These are phyloP conservation scores for Tapera naevia DNA, from an alignment of 2,797 vertebrate species.

Conservation along the genomic window DNA sequence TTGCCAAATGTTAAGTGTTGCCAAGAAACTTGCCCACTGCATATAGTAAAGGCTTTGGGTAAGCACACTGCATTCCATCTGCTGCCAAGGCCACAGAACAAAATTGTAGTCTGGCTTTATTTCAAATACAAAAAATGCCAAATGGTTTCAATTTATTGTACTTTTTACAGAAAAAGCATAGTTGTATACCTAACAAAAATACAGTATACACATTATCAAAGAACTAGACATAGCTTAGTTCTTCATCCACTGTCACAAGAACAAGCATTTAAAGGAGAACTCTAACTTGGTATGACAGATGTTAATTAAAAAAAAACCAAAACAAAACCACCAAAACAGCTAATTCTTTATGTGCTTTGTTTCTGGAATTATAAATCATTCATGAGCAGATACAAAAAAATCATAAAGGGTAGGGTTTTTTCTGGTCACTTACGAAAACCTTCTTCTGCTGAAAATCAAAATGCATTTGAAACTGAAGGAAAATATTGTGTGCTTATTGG, in stretches of 20 bases:
- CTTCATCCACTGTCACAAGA: background rate
- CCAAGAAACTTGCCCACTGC: conserved; percentile 31
- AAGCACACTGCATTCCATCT: conserved; percentile 29
- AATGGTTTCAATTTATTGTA: conserved; percentile 35
- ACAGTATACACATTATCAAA: background rate
- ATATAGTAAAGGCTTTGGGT: background rate
- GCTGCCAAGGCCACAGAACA: conserved; percentile 23
- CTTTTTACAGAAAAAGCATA: conserved; percentile 8
- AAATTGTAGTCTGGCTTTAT: conserved; percentile 27
- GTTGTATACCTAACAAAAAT: background rate
- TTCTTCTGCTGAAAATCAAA: background rate
- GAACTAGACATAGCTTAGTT: conserved; percentile 4
- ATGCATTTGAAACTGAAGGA: conserved; percentile 6
- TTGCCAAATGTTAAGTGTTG: conserved; percentile 36
- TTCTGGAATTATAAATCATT: conserved; percentile 41
- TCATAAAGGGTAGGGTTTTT: background rate
- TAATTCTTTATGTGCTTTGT: conserved; percentile 1
- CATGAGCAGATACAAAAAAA: background rate
- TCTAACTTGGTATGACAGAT: background rate
- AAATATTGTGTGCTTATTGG: background rate
- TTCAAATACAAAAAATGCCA: conserved; percentile 17
- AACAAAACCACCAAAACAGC: background rate
- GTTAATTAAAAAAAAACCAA: conserved; percentile 26
- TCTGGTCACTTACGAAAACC: background rate
- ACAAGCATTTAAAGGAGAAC: background rate